Evolutionary conservation across 2,888 invertebrate species (phyloP).

Genomic region (Callosobruchus maculatus): DNA sequence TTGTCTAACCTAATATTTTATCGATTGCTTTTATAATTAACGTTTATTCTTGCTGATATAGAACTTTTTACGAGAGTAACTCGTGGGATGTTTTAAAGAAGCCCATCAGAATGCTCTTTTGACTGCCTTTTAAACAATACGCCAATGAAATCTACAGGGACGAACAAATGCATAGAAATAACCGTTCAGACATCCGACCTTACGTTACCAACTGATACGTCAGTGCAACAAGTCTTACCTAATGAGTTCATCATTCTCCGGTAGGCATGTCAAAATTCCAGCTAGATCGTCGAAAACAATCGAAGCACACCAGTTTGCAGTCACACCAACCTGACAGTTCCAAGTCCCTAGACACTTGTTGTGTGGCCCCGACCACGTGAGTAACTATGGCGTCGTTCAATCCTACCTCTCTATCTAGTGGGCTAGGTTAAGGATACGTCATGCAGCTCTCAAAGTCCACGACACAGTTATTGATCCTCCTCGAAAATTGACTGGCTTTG

Average conservation of each 20-base stretch:
- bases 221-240: conserved; percentile 35
- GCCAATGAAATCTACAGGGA: background rate
- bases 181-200: background rate
- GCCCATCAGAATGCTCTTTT: too few species aligned
- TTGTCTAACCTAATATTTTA: too few species aligned
- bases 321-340: background rate
- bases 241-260: conserved; percentile 47
- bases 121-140: background rate
- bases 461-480: background rate
- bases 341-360: background rate
- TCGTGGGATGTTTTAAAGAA: too few species aligned
- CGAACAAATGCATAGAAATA: background rate
- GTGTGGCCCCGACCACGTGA: background rate
- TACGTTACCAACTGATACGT: background rate
- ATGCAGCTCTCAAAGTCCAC: background rate
- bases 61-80: too few species aligned
- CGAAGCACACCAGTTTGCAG: background rate
- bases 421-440: background rate
- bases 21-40: too few species aligned
- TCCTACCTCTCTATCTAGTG: background rate
- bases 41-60: too few species aligned
- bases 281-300: background rate
- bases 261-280: conserved; percentile 31
- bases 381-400: background rate
- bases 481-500: background rate